Evolutionary conservation across 1,140 invertebrate species (phyloP).

Genomic region (Tetragonula clypearis): DNA sequence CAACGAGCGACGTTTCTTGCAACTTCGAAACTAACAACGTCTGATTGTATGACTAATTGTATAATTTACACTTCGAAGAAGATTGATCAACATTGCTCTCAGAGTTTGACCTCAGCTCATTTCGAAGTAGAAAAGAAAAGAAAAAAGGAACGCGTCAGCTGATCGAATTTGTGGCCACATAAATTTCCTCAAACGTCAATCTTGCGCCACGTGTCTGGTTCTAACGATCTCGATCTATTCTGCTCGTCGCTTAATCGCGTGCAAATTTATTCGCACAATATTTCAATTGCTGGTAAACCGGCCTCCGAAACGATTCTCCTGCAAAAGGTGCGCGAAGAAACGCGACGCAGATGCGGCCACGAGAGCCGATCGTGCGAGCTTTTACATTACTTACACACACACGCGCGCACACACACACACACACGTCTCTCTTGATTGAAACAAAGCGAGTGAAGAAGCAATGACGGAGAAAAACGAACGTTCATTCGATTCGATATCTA

Average conservation of each 20-base stretch:
- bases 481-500: not conserved
- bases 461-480: no score
- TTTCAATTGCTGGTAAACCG: not conserved
- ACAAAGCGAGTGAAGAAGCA: not conserved
- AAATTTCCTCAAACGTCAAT: not conserved
- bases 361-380: not conserved
- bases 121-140: no score
- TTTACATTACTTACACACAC: not conserved
- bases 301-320: not conserved
- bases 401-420: no score
- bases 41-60: no score
- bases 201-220: not conserved
- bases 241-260: slow-evolving; percentile 45
- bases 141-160: no score
- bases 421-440: not conserved
- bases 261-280: slow-evolving; percentile 69
- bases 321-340: not conserved
- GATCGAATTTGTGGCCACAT: no score
- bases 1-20: no score
- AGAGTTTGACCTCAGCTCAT: no score
- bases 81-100: no score
- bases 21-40: no score
- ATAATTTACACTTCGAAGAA: no score
- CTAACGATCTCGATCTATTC: not conserved
- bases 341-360: no score